These are phyloP conservation scores for Sebastolobus altivelis DNA, from an alignment of 2,797 vertebrate species.

Conservation along the genomic window DNA sequence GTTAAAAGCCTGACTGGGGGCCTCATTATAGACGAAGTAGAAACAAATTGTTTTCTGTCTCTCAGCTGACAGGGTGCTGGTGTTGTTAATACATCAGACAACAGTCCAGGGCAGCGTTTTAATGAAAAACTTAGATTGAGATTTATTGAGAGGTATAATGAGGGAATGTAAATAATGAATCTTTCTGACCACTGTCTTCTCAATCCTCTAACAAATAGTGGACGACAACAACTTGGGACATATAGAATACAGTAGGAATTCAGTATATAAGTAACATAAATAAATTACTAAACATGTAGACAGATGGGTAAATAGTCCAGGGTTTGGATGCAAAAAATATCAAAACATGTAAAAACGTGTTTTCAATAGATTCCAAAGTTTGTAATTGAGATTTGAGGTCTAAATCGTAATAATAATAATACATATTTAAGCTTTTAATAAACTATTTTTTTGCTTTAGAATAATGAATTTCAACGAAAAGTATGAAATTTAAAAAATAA, in stretches of 20 bases:
- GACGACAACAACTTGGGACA: background rate
- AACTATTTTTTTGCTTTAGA: background rate
- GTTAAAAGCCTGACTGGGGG: conserved; percentile 59
- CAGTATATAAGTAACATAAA: background rate
- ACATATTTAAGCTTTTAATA: background rate
- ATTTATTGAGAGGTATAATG: conserved; percentile 13
- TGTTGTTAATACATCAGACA: conserved; percentile 53
- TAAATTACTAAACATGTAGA: background rate
- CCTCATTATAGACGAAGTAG: conserved; percentile 51
- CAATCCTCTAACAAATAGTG: background rate
- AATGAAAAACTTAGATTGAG: too few species aligned
- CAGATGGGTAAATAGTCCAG: background rate
- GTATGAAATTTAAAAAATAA: background rate
- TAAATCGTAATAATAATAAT: background rate
- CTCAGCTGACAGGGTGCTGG: conserved; percentile 40
- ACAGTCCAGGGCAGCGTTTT: background rate
- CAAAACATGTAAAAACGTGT: background rate
- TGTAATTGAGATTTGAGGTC: background rate
- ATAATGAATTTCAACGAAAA: background rate
- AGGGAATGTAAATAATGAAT: conserved; percentile 7
- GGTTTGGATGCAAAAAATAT: background rate
- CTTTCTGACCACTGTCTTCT: conserved; percentile 17
- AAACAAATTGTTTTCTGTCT: conserved; percentile 62
- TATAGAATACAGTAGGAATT: background rate
- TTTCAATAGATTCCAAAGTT: background rate